phyloP scores from a whole-genome alignment of 2,797 vertebrate genomes.

The Gymnothorax javanicus region DNA sequence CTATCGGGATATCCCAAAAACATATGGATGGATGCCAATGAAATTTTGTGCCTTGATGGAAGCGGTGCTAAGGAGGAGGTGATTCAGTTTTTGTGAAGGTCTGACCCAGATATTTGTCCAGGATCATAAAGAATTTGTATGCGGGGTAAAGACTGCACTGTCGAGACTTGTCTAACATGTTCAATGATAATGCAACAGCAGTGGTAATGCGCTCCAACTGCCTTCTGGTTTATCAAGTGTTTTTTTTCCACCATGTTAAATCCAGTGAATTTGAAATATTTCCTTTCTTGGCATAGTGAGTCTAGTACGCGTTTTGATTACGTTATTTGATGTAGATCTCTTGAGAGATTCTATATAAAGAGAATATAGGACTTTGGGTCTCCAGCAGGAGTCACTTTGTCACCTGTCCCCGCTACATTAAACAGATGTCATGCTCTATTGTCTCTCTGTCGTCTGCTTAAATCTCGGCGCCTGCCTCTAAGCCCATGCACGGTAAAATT shows the following conservation, averaged over 20 bases:
- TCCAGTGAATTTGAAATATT: neutral
- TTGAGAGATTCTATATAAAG: neutral
- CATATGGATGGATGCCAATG: no score
- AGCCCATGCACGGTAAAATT: neutral
- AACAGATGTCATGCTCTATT: neutral
- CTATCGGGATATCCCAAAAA: no score
- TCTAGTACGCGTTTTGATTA: neutral
- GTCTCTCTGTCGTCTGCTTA: neutral
- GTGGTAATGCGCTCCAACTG: no score
- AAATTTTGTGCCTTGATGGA: no score
- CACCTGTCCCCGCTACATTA: constrained; percentile 16
- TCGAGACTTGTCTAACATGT: no score
- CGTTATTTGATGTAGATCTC: neutral
- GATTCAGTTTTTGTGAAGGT: no score
- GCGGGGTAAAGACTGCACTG: no score
- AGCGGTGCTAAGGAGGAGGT: no score
- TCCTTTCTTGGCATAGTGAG: neutral
- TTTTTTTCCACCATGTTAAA: neutral
- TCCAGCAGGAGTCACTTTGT: neutral
- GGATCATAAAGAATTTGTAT: no score
- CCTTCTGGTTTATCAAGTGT: neutral
- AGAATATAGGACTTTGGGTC: neutral
- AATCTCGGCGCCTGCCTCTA: neutral
- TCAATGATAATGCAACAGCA: no score
- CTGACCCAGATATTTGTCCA: no score